Conservation (phyloP, 2,888 invertebrate genomes). For the Synanthedon myopaeformis region DNA sequence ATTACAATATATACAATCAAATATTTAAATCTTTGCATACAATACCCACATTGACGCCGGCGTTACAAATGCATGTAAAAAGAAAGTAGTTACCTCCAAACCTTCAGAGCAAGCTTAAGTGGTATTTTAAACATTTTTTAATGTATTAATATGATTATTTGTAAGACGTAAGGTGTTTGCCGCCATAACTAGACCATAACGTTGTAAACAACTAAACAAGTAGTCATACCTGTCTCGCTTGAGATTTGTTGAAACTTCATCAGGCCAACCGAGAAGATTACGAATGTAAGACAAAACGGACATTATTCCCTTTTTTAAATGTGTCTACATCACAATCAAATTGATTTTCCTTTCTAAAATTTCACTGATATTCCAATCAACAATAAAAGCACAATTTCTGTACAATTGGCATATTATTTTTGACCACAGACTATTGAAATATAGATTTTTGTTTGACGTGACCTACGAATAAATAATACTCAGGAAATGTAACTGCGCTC, state of each 20-base stretch:
- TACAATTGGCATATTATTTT: neutral
- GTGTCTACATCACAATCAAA: neutral
- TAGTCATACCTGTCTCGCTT: slow-evolving; percentile 65
- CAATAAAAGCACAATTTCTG: neutral
- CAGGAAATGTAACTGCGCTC: too few relatives aligned
- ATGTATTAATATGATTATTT: neutral
- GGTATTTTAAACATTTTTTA: slow-evolving; percentile 40
- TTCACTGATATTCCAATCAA: neutral
- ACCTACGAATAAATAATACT: too few relatives aligned
- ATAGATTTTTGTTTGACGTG: too few relatives aligned
- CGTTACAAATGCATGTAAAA: neutral
- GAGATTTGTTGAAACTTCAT: slow-evolving; percentile 43
- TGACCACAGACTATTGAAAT: too few relatives aligned
- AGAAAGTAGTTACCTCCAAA: slow-evolving; percentile 44
- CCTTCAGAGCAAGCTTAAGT: slow-evolving; percentile 43
- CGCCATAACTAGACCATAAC: slow-evolving; percentile 54
- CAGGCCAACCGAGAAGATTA: slow-evolving; percentile 45
- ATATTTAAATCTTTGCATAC: too few relatives aligned
- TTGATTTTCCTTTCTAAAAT: neutral
- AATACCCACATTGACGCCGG: neutral
- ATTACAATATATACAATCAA: too few relatives aligned
- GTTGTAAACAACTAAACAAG: slow-evolving; percentile 67
- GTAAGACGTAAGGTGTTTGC: slow-evolving; percentile 34
- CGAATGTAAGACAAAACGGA: slow-evolving; percentile 55
- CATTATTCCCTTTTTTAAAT: slow-evolving; percentile 41